Conservation (phyloP, 2,113 vertebrate species). For the Ceyx margarethae region DNA sequence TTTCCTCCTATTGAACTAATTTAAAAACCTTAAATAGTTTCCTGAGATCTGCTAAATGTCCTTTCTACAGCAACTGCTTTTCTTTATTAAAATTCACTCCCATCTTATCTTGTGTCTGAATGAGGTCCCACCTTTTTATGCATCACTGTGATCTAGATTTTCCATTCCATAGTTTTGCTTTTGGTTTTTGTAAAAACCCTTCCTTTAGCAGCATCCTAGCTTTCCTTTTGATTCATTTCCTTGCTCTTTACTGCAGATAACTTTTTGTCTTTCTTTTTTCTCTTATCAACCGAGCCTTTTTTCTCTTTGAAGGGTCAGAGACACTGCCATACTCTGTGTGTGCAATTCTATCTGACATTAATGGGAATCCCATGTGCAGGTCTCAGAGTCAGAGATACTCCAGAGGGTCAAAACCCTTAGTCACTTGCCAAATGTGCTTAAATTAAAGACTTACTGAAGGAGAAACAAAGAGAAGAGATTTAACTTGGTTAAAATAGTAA, state of each 20-base stretch:
- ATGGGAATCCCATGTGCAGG: neutral
- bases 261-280: neutral
- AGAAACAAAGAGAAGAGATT: neutral
- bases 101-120: slow-evolving; percentile 1
- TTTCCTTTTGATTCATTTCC: slow-evolving; percentile 10
- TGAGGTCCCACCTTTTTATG: neutral
- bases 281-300: neutral
- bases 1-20: slow-evolving; percentile 12
- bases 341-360: neutral
- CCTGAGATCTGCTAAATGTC: slow-evolving; percentile 6
- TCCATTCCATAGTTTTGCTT: neutral
- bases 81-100: slow-evolving; percentile 17
- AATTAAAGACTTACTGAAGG: neutral
- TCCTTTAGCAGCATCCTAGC: neutral
- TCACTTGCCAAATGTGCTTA: neutral
- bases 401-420: neutral
- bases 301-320: neutral
- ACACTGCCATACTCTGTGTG: neutral
- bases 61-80: slow-evolving; percentile 11
- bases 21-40: slow-evolving; percentile 13
- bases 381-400: neutral
- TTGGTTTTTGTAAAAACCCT: neutral
- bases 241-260: neutral
- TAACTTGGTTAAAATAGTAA: neutral
- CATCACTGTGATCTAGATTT: neutral